phyloP scores from a whole-genome alignment of 2,113 vertebrate species.

The Daphoenositta chrysoptera region DNA sequence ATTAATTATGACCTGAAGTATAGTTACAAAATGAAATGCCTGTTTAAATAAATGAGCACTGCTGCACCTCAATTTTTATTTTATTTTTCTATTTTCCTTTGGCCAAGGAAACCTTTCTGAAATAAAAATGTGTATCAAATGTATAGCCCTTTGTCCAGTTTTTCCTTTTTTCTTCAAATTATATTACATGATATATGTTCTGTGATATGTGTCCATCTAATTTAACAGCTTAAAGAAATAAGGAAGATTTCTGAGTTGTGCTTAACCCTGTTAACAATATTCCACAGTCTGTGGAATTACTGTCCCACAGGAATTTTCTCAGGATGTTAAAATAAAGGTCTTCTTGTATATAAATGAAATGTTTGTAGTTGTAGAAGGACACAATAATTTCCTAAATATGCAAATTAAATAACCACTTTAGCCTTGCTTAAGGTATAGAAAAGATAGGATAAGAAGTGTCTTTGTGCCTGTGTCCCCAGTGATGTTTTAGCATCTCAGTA shows the following conservation, averaged over 20 bases:
- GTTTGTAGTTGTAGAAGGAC: not conserved
- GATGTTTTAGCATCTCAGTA: not conserved
- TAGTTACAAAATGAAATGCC: not conserved
- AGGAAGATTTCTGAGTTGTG: not conserved
- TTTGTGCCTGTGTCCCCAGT: not conserved
- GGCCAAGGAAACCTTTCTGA: not conserved
- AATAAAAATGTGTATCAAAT: not conserved
- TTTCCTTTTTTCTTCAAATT: not conserved
- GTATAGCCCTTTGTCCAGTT: not conserved
- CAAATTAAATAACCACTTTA: not conserved
- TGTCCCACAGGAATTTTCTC: not conserved
- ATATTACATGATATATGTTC: not conserved
- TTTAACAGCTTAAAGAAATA: not conserved
- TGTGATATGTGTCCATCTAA: not conserved
- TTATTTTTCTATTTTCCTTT: not conserved
- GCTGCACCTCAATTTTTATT: not conserved
- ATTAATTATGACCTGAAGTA: not conserved
- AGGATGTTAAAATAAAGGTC: not conserved
- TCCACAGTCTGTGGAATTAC: not conserved
- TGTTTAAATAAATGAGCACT: not conserved
- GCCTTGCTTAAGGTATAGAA: not conserved
- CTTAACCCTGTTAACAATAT: not conserved
- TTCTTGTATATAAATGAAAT: not conserved
- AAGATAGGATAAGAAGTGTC: not conserved
- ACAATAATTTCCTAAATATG: not conserved